These are phyloP conservation scores for Pygocentrus nattereri DNA, from an alignment of 2,797 vertebrate genomes.

Conservation along the genomic window DNA sequence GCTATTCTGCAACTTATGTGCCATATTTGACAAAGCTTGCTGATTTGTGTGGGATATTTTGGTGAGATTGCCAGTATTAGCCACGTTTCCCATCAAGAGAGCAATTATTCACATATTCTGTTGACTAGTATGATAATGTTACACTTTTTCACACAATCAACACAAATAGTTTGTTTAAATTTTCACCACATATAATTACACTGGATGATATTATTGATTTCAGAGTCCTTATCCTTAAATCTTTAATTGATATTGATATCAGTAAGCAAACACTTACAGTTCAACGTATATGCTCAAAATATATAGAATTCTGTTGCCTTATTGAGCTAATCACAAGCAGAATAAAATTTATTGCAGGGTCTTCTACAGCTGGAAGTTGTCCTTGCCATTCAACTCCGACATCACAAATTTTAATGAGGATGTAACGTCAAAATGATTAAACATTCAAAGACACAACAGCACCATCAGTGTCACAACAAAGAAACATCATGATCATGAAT, in stretches of 20 bases:
- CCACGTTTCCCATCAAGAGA: too few species aligned
- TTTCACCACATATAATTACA: too few species aligned
- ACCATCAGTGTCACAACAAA: slow-evolving; percentile 9
- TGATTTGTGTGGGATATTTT: background rate
- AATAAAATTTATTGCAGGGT: background rate
- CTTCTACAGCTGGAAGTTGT: background rate
- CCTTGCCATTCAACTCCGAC: background rate
- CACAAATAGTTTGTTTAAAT: too few species aligned
- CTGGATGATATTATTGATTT: too few species aligned
- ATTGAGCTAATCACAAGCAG: background rate
- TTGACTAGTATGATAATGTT: too few species aligned
- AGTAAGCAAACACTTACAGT: background rate
- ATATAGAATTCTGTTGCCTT: background rate
- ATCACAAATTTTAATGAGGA: background rate
- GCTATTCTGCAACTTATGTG: background rate
- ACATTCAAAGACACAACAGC: background rate
- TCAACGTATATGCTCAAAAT: background rate
- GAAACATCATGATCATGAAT: background rate
- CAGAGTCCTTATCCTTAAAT: too few species aligned
- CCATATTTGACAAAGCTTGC: background rate
- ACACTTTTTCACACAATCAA: too few species aligned
- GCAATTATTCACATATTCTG: too few species aligned
- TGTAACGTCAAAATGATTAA: background rate
- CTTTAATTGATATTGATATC: background rate
- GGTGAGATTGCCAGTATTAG: too few species aligned